Base-by-base conservation (phyloP, 2,113 vertebrate genomes). In the Coturnix japonica region DNA sequence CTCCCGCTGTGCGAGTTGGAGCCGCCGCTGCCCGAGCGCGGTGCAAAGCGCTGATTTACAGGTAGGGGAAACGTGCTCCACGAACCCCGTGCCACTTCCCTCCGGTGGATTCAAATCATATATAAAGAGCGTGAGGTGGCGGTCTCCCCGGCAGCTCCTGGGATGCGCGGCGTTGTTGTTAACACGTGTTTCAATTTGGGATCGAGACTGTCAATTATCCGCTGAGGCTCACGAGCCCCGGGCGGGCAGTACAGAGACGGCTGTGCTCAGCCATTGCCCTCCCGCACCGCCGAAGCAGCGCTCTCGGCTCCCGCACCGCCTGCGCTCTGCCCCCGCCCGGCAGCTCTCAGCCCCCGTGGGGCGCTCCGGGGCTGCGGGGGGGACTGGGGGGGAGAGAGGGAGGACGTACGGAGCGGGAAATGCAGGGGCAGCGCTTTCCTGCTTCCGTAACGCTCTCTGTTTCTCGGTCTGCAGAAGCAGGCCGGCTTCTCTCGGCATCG, bases 141-240 rank as follows among this genome's bases (percentile, higher is more conserved):
- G 90, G 96, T 96, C 96, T 96, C 95, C 94, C 71, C 91, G 88
- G 95, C 84, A 96, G 90, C 89, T 95, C 85, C 83, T 89, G 82
- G 90, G 83, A 95, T 97, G 91, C 92, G 69, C 87, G 95, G 91
- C 96, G 83, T 95, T 93, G 93, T 96, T 96, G 95, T 95, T 97
- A 96, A 96, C 95, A 97, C 94, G 93, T 93, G 96, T 96, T 97
- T 96, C 96, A 96, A 93, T 97, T 97, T 97, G 94, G 95, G 94
- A 89, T 95, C 85, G 93, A 97, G 96, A 95, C 95, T 96, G 97
- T 96, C 97, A 96, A 96, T 96, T 96, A 96, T 95, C 97, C 89
- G 94, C 96, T 95, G 96, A 91, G 96, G 94, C 94, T 95, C 60
- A 87, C 90, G 89, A 89, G 96, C 95, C 95, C 95, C 85, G 44